Evolutionary conservation across 2,113 vertebrate genomes (phyloP), one percentile per base, ranked within the genome.

Genomic region (Heterochromis multidens): DNA sequence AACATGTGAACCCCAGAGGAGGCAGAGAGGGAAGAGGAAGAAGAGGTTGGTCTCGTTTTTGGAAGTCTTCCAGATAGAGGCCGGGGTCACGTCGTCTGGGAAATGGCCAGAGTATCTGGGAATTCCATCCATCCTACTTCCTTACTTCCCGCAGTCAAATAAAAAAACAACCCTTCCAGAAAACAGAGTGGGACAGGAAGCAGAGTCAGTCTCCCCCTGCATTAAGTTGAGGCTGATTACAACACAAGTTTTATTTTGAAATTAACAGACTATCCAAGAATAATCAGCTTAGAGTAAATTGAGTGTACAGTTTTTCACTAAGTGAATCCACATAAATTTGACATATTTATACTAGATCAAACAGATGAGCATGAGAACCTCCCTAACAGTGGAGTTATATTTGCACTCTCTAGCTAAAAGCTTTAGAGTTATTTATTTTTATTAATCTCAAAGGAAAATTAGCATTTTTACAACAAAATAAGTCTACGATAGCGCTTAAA

Each of bases 101-200:
- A 93, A 92, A 81, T 54, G 25, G 35, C 65, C 25, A 5, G 12
- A 23, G 49, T 52, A 17, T 77, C 56, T 90, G 93, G 92, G 88
- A 95, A 92, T 93, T 92, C 85, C 86, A 33, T n/a, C n/a, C n/a
- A n/a, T n/a, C n/a, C n/a, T 78, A 80, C 72, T 93, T 94, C 86
- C 86, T 19, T 79, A 81, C 70, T 93, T 94, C 87, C 94, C 62
- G 27, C 19, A 27, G 40, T 4, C 1, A 1, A 82, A 29, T 25
- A 40, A 40, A 70, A 54, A 35, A 2, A 21, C 65, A 27, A 52
- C 63, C n/a, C 80, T 94, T 92, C 91, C 90, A 86, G 87, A 89
- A 90, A 90, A 9, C 19, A 14, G 4, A 70, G 43, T 1, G 19
- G 9, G n/a, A 61, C 85, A 88, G 91, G 92, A 91, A 91, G 81